Percentiles rank a stretch among this genome's conserved stretches.
phyloP scores from a whole-genome alignment of 1,140 invertebrate species.

The Bombus soroeensis region DNA sequence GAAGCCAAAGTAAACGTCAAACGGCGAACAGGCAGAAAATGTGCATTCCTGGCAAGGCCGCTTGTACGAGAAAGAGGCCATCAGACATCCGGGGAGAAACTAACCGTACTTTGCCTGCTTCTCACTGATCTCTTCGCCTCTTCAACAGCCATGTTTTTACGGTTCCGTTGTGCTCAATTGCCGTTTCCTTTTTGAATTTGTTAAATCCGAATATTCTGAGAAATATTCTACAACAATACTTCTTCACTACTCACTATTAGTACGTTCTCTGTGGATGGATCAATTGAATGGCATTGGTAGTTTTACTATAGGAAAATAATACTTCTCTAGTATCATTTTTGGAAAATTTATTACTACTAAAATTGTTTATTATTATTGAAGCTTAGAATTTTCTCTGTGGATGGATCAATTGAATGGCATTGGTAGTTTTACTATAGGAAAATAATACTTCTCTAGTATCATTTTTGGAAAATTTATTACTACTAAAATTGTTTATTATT shows the following conservation, averaged over 20 bases:
- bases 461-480: background rate
- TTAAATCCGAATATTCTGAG: background rate
- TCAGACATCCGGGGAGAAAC: conserved; percentile 80
- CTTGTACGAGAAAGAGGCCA: conserved; percentile 78
- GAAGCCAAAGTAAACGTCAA: conserved; percentile 66
- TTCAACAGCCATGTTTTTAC: conserved; percentile 48
- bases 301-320: too few relatives aligned
- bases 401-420: background rate
- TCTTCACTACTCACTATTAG: background rate
- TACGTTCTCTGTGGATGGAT: too few relatives aligned
- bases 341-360: background rate
- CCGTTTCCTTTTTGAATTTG: background rate
- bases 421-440: background rate
- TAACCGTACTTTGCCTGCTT: conserved; percentile 76
- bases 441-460: too few relatives aligned
- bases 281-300: background rate
- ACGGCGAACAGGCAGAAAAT: conserved; percentile 74
- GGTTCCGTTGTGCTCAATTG: conserved; percentile 35
- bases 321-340: too few relatives aligned
- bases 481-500: background rate
- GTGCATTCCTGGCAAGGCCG: conserved; percentile 80
- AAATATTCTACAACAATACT: background rate
- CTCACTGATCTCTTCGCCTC: conserved; percentile 40
- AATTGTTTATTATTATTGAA: background rate
- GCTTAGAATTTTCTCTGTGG: background rate